Evolutionary conservation across 2,888 invertebrate genomes (phyloP), one percentile per base, ranked within the genome.

Genomic region (Epicampocera succincta): DNA sequence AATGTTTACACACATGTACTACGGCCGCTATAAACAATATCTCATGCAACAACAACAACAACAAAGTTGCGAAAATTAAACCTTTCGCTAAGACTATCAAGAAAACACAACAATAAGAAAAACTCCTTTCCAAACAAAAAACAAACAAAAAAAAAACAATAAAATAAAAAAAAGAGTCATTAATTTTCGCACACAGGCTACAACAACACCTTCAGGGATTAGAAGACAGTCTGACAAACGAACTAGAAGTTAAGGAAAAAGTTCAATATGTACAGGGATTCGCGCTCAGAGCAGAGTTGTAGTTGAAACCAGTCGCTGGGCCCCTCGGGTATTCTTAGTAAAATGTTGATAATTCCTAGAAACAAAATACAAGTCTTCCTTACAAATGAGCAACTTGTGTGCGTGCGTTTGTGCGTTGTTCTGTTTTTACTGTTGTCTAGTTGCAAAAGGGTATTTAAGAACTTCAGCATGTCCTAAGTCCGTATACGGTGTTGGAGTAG

Each of bases 381-480:
- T 33, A 68, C 68, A 61, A 76, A 71, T 66, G 69, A 52, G 63
- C 58, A 75, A 52, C 46, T 65, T 80, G 71, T 80, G 38, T 25
- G 33, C 9, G 33, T 19, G 33, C 3, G 25, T 46, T 21, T 44
- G 25, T 42, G 0, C 40, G n/a, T 56, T n/a, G 1, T 5, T 48
- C n/a, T 44, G 2, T 0, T 19, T 40, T 21, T 3, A 6, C 19
- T 12, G n/a, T 15, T 44, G 5, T 44, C 15, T 44, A 2, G 1
- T 19, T 9, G 2, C 38, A 3, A 33, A 48, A 19, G 3, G 8
- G 8, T 33, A 33, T 33, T 33, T 0, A 58, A 25, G 29, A 71
- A 38, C 25, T 42, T 52, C 8, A 52, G 15, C 44, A 40, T 54
- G 15, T 66, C 40, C 15, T 21, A n/a, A n/a, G n/a, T n/a, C n/a